These are phyloP conservation scores for Sinhomidia bicolor DNA, from an alignment of 2,888 invertebrate species.

Conservation along the genomic window DNA sequence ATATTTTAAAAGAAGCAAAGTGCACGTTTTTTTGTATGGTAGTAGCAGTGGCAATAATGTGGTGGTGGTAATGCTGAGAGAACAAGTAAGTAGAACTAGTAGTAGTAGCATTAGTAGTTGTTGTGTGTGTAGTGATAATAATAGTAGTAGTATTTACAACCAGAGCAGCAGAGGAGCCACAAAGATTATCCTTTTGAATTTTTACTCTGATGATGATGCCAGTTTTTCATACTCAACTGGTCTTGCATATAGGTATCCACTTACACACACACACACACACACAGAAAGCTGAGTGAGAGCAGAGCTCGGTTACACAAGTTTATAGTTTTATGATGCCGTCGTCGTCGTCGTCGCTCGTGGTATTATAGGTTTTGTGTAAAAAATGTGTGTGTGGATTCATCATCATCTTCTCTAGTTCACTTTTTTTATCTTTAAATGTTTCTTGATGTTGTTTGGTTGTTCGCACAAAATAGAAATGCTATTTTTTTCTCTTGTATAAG, in stretches of 20 bases:
- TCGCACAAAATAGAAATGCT: conserved; percentile 18
- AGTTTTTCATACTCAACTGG: conserved; percentile 47
- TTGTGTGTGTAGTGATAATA: too few species aligned
- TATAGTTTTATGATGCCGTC: conserved; percentile 4
- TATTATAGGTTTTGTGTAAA: neutral
- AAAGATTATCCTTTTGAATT: conserved; percentile 49
- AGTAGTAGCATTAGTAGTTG: neutral
- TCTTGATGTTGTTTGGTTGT: neutral
- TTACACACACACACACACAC: neutral
- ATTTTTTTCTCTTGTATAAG: neutral
- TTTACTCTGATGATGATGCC: neutral
- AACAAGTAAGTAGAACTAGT: neutral
- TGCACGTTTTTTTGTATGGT: neutral
- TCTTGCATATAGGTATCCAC: conserved; percentile 1
- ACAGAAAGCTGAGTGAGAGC: neutral
- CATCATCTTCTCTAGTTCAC: conserved; percentile 25
- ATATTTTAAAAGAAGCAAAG: too few species aligned
- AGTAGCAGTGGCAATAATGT: neutral
- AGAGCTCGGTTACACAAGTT: neutral
- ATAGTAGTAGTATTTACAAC: neutral
- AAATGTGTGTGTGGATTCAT: neutral
- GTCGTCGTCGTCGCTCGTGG: neutral
- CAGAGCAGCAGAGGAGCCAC: conserved; percentile 43
- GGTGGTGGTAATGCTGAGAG: neutral
- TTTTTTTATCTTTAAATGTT: conserved; percentile 37